Conservation (phyloP, 2,113 vertebrate species). For the Pseudorhombus dupliciocellatus region DNA sequence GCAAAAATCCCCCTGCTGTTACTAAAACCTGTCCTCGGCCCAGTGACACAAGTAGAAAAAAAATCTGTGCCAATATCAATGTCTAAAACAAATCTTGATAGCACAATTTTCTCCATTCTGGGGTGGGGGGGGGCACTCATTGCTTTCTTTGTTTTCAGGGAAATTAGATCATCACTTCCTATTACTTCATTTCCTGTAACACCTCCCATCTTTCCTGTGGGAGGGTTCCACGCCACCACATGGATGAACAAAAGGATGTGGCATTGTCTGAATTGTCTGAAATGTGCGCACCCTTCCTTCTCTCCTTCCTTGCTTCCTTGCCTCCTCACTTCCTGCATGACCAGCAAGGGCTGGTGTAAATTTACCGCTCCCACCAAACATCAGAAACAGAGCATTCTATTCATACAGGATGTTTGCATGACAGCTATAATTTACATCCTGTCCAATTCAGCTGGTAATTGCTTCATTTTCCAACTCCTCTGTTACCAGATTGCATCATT, state of each 20-base stretch:
- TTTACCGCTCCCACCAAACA: background rate
- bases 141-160: constrained; percentile 31
- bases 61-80: constrained; percentile 10
- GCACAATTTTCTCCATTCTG: no score
- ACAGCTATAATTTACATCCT: constrained; percentile 35
- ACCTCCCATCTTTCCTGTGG: constrained; percentile 33
- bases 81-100: no score
- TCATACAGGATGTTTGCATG: constrained; percentile 37
- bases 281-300: constrained; percentile 22
- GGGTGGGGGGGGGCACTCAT: no score
- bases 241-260: constrained; percentile 39
- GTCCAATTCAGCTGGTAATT: constrained; percentile 31
- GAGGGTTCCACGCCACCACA: constrained; percentile 32
- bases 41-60: constrained; percentile 59
- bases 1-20: no score
- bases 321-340: background rate
- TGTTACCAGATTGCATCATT: constrained; percentile 62
- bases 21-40: constrained; percentile 34
- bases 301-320: background rate
- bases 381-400: constrained; percentile 3
- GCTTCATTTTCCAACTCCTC: constrained; percentile 35
- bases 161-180: constrained; percentile 54
- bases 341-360: background rate
- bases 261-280: constrained; percentile 30
- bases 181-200: constrained; percentile 62